These are phyloP conservation scores for Synergus laeviventris DNA, from an alignment of 2,888 invertebrate species.

Conservation along the genomic window DNA sequence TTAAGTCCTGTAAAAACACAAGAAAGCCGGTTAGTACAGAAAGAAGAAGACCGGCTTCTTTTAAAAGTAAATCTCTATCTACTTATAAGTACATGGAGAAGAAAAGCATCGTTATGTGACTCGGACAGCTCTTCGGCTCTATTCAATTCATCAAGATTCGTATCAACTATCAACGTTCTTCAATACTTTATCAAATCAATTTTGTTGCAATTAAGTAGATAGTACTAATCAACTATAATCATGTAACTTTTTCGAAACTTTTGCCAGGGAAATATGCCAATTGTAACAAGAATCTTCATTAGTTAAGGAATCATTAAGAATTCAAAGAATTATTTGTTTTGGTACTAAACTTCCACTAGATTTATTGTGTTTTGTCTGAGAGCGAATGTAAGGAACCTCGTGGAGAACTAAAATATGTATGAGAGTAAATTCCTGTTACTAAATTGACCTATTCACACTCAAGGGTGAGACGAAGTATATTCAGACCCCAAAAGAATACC, in stretches of 20 bases:
- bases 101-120: conserved; percentile 15
- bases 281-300: too few relatives aligned
- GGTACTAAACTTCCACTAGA: too few relatives aligned
- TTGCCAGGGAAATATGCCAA: too few relatives aligned
- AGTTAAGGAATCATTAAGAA: too few relatives aligned
- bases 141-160: not conserved
- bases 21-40: not conserved
- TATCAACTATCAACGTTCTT: too few relatives aligned
- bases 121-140: not conserved
- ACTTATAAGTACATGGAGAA: conserved; percentile 19
- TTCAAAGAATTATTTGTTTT: too few relatives aligned
- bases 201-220: too few relatives aligned
- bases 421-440: not conserved
- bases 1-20: conserved; percentile 60
- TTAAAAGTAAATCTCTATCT: conserved; percentile 24
- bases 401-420: not conserved
- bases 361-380: too few relatives aligned
- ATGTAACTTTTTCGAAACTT: too few relatives aligned
- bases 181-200: too few relatives aligned
- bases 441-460: not conserved
- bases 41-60: not conserved
- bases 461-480: not conserved
- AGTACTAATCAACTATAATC: too few relatives aligned
- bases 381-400: too few relatives aligned
- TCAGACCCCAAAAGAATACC: not conserved